Evolutionary conservation across 2,113 vertebrate genomes (phyloP).

Genomic region (Otocyon megalotis): DNA sequence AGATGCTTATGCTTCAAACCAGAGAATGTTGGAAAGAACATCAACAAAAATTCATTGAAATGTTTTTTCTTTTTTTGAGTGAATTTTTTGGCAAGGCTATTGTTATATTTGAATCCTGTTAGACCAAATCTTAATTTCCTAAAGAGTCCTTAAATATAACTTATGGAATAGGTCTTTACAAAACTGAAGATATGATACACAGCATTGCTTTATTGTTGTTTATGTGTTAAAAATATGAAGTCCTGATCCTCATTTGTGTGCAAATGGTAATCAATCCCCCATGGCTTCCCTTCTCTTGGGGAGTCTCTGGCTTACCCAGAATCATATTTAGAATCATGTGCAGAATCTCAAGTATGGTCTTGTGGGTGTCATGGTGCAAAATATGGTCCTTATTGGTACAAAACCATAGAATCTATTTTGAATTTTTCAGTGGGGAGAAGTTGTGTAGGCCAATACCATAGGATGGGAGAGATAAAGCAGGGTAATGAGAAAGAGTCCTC

Average conservation of each 20-base stretch:
- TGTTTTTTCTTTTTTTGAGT: neutral
- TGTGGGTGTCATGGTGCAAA: neutral
- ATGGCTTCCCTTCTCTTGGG: neutral
- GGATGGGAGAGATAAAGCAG: neutral
- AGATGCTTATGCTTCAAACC: neutral
- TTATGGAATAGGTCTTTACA: neutral
- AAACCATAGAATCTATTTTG: neutral
- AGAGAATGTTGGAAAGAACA: neutral
- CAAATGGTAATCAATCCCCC: neutral
- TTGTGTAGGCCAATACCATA: neutral
- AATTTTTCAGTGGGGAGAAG: neutral
- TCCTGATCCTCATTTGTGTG: neutral
- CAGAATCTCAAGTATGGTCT: neutral
- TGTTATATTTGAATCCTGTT: neutral
- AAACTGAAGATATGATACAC: neutral
- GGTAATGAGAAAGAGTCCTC: neutral
- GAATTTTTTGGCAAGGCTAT: neutral
- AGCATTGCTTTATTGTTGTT: neutral
- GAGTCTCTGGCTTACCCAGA: neutral
- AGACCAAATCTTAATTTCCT: neutral
- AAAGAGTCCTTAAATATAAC: neutral
- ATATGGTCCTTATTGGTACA: neutral
- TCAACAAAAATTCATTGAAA: neutral
- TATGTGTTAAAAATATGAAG: neutral
- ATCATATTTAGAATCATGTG: neutral